Base-by-base conservation (phyloP, 2,797 vertebrate species). In the Dryobates pubescens region DNA sequence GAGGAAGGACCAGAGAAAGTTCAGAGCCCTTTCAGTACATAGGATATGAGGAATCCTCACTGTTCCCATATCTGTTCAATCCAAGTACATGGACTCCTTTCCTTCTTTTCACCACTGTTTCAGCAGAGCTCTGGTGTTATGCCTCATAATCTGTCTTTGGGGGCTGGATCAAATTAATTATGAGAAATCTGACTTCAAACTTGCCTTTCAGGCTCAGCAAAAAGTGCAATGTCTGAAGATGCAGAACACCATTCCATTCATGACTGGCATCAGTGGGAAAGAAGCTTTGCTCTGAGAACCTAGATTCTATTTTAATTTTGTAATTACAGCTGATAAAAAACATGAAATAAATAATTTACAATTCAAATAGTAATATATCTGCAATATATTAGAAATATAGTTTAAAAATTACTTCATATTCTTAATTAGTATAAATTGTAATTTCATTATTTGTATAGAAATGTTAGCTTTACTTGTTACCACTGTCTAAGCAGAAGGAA, bases 351-450 rank as follows among this genome's bases (percentile, higher is more conserved):
- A 93, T 88, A 92, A 89, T 84, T 73, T 54, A 89, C 58, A 81
- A 64, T 94, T 94, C 73, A 87, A 94, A 95, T 72, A 89, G 58
- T 56, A 89, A 71, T 80, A 87, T 11, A 86, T 85, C 59, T 92
- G 53, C 6, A 69, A 86, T 94, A 71, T 90, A 78, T 61, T 95
- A 88, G 89, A 95, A 95, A 96, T 69, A 88, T 49, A 95, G 51
- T 71, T 93, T 78, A 73, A 86, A 86, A 95, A 87, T 87, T 19
- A 86, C 51, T 90, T 94, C 16, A 24, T 88, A 78, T 81, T 94
- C 24, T 85, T 93, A 77, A 73, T 83, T 89, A 81, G 69, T 88
- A 88, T 88, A 92, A 90, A 90, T 83, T 78, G 91, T 77, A 56
- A 71, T 85, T 86, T 92, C 82, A 88, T 38, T 30, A 29, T 89